Base-by-base conservation (phyloP, 1,140 invertebrate species). In the Adelges cooleyi region DNA sequence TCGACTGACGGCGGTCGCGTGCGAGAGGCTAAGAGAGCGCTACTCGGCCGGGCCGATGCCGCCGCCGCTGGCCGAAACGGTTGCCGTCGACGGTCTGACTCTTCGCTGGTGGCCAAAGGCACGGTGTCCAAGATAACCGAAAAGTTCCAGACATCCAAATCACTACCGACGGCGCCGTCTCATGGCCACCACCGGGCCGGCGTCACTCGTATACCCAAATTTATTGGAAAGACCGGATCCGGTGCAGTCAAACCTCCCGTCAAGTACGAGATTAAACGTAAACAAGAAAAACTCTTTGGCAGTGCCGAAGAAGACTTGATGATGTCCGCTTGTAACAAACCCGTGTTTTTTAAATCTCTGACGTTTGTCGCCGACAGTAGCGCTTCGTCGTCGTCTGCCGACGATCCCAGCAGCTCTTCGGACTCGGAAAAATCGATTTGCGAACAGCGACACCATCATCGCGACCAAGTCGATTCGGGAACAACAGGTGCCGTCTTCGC, bases 51-150 rank as follows among this genome's bases (percentile, higher is more conserved):
- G 2, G 20, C 33, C 3, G 20, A 5, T 20, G 33, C 29, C 22
- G 20, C 17, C 1, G 17, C 6, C 6, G 11, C 10, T n/a, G 15
- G 17, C 53, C n/a, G 40, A 5, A 27, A 6, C 56, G 42, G 15
- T 11, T 25, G 6, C 2, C 23, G 42, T 6, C 17, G 1, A 15
- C 38, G 23, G 5, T 33, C 29, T 23, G 2, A 44, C 5, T 18
- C 9, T 11, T 29, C 65, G 22, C 50, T 18, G 27, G 65, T 54
- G 42, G 52, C 27, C 27, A 54, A 46, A 22, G 65, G 65, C 11
- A 66, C 51, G 13, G 65, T 66, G 25, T 66, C 65, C 42, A 54
- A 66, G 25, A 66, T 66, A 17, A 48, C 51, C 3, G 65, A 66
- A 56, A 66, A 54, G 33, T 66, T 66, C 18, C 65, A 66, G 15